phyloP scores from a whole-genome alignment of 2,888 invertebrate species.

The Netelia melanura region DNA sequence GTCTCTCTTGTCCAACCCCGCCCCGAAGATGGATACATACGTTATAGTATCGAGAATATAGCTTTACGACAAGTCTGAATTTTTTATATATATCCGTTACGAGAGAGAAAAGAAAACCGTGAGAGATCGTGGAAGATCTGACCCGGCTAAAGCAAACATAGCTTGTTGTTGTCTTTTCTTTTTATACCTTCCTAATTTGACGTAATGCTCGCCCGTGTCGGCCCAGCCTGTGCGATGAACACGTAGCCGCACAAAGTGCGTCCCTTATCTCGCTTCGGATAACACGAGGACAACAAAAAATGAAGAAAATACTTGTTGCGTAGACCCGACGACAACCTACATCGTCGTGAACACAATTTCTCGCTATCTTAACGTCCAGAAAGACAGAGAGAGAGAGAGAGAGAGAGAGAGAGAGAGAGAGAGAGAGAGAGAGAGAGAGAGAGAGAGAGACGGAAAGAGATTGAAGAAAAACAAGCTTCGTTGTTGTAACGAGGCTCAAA shows the following conservation, averaged over 20 bases:
- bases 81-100: slow-evolving; percentile 4
- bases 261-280: slow-evolving; percentile 68
- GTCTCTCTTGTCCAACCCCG: slow-evolving; percentile 25
- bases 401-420: background rate
- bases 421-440: background rate
- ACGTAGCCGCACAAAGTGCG: background rate
- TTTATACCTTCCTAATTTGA: slow-evolving; percentile 74
- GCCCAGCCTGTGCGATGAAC: slow-evolving; percentile 10
- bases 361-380: slow-evolving; percentile 63
- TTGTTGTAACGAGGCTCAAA: slow-evolving; percentile 21
- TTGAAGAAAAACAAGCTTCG: too few species aligned
- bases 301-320: slow-evolving; percentile 20
- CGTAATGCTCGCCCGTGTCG: slow-evolving; percentile 69
- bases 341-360: slow-evolving; percentile 36
- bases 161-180: slow-evolving; percentile 35
- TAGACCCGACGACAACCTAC: slow-evolving; percentile 20
- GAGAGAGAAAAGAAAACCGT: slow-evolving; percentile 29
- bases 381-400: slow-evolving; percentile 10
- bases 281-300: slow-evolving; percentile 46
- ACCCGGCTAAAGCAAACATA: slow-evolving; percentile 38
- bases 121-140: slow-evolving; percentile 56
- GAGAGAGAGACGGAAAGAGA: background rate
- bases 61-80: slow-evolving; percentile 43
- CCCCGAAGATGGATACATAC: background rate
- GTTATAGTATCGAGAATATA: slow-evolving; percentile 40